These are phyloP conservation scores for Canis aureus DNA, from an alignment of 2,113 vertebrate species.

Conservation along the genomic window DNA sequence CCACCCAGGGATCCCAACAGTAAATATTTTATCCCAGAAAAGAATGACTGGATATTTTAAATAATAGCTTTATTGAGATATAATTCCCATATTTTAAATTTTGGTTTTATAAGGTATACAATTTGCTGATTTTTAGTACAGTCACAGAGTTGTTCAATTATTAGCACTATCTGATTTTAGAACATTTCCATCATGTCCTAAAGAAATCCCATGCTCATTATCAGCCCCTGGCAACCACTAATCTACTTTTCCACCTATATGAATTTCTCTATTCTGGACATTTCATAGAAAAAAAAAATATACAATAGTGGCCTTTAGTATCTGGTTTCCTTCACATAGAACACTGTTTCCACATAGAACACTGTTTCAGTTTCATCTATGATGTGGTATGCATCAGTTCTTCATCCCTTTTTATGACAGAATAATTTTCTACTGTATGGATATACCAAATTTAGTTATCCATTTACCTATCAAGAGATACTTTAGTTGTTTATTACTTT, in stretches of 20 bases:
- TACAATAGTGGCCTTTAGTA: background rate
- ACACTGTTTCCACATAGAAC: background rate
- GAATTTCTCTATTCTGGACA: background rate
- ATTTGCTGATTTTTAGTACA: background rate
- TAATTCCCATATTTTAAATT: background rate
- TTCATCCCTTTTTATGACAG: background rate
- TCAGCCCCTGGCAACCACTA: background rate
- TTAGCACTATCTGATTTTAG: background rate
- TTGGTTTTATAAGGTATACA: background rate
- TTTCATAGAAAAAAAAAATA: background rate
- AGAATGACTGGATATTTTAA: background rate
- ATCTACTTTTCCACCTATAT: background rate
- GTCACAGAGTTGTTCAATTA: background rate
- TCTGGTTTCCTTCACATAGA: background rate
- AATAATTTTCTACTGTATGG: background rate
- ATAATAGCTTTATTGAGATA: background rate
- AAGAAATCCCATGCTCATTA: background rate
- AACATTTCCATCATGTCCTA: background rate
- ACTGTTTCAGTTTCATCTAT: background rate
- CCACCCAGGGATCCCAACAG: background rate
- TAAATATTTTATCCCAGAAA: background rate
- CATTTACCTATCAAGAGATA: background rate
- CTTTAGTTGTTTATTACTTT: background rate
- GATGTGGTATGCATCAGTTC: background rate
- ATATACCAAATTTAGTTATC: background rate